Percentiles rank a stretch among this genome's conserved stretches.
Conservation (phyloP, 2,113 vertebrate species). For the Dascyllus trimaculatus region DNA sequence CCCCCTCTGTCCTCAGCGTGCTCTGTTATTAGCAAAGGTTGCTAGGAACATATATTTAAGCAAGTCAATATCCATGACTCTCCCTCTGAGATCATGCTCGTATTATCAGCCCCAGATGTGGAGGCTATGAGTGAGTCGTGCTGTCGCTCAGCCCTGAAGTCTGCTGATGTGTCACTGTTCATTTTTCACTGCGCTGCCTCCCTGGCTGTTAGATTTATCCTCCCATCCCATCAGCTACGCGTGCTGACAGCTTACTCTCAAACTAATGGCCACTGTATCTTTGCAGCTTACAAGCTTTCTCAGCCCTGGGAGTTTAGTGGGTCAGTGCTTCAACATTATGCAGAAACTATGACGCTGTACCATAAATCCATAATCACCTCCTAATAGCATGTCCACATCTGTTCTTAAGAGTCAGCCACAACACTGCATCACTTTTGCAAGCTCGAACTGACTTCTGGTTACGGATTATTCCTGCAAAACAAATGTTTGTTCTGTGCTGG, state of each 20-base stretch:
- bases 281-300: neutral
- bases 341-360: slow-evolving; percentile 7
- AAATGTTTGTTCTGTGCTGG: neutral
- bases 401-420: slow-evolving; percentile 12
- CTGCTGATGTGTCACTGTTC: slow-evolving; percentile 38
- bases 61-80: slow-evolving; percentile 61
- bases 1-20: slow-evolving; percentile 22
- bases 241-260: slow-evolving; percentile 49
- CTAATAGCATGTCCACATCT: slow-evolving; percentile 23
- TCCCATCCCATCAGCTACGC: slow-evolving; percentile 28
- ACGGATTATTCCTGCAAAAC: neutral
- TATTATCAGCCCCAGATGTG: slow-evolving; percentile 83
- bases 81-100: slow-evolving; percentile 74
- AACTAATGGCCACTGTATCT: slow-evolving; percentile 38
- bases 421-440: neutral
- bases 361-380: slow-evolving; percentile 45
- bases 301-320: slow-evolving; percentile 5
- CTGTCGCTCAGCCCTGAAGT: slow-evolving; percentile 47
- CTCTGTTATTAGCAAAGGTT: slow-evolving; percentile 61
- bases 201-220: slow-evolving; percentile 38
- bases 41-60: slow-evolving; percentile 47
- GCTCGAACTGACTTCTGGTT: neutral
- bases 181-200: slow-evolving; percentile 37
- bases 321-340: slow-evolving; percentile 30
- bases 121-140: slow-evolving; percentile 36